These are phyloP conservation scores for Phodopus roborovskii DNA, from an alignment of 2,113 vertebrate genomes.

Conservation along the genomic window DNA sequence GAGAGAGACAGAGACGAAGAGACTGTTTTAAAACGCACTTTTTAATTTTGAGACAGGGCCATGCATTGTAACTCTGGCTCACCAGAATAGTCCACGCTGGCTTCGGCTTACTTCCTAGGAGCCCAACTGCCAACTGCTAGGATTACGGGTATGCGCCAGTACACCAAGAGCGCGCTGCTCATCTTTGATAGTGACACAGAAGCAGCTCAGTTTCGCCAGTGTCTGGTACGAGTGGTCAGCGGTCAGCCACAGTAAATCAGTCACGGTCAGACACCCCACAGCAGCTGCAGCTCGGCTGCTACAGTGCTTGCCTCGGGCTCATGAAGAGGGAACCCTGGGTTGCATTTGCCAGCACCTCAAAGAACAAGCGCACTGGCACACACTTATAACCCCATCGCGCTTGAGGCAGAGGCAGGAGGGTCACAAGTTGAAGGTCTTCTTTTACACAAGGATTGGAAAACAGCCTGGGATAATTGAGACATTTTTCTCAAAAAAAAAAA, in stretches of 20 bases:
- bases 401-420: not conserved
- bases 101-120: not conserved
- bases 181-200: not conserved
- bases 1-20: not conserved
- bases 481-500: not conserved
- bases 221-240: not conserved
- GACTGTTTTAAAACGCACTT: not conserved
- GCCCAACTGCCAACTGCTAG: not conserved
- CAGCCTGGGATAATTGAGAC: not conserved
- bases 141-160: not conserved
- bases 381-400: not conserved
- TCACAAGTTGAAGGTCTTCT: not conserved
- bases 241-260: not conserved
- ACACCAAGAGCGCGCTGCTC: not conserved
- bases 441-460: not conserved
- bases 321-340: not conserved
- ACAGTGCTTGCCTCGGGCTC: not conserved
- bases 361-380: not conserved
- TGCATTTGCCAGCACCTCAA: not conserved
- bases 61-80: not conserved
- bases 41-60: not conserved
- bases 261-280: not conserved
- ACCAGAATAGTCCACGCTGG: not conserved
- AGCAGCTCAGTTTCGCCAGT: not conserved
- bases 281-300: not conserved